phyloP scores from a whole-genome alignment of 2,113 vertebrate genomes.

The Clarias gariepinus region DNA sequence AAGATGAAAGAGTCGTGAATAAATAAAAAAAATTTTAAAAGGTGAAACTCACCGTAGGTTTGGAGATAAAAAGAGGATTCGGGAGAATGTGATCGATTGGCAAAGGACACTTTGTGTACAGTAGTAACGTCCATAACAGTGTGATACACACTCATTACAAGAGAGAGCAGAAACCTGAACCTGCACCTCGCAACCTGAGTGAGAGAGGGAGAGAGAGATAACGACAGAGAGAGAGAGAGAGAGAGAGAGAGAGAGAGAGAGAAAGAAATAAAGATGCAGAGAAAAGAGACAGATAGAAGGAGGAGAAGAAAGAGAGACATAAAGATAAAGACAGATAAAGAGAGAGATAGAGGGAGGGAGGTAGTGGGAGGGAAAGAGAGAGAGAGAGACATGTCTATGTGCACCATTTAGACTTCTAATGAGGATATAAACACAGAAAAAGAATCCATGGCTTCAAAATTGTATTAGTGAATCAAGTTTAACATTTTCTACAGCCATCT shows the following conservation, averaged over 20 bases:
- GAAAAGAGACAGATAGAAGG: background rate
- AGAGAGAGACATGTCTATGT: background rate
- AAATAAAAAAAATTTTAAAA: background rate
- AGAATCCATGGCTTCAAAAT: no score
- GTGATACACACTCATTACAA: conserved; percentile 28
- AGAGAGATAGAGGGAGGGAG: background rate
- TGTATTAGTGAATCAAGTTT: no score
- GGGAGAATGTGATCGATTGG: background rate
- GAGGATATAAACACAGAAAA: no score
- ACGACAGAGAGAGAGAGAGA: background rate
- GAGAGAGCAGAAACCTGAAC: conserved; percentile 32
- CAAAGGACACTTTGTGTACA: conserved; percentile 23
- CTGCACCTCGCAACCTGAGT: conserved; percentile 14
- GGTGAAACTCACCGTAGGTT: conserved; percentile 32
- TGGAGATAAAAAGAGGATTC: conserved; percentile 36
- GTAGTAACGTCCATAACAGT: conserved; percentile 34
- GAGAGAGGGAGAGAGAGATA: background rate
- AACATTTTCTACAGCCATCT: no score
- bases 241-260: background rate
- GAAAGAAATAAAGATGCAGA: background rate
- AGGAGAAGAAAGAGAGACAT: background rate
- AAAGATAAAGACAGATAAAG: background rate
- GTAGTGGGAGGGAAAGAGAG: background rate
- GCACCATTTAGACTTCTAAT: no score
- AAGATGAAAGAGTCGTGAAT: no score